A percentile compares a stretch with the other conserved stretches of the same genome.
Evolutionary conservation across 2,113 vertebrate species (phyloP).

Genomic region (Tapirus terrestris): DNA sequence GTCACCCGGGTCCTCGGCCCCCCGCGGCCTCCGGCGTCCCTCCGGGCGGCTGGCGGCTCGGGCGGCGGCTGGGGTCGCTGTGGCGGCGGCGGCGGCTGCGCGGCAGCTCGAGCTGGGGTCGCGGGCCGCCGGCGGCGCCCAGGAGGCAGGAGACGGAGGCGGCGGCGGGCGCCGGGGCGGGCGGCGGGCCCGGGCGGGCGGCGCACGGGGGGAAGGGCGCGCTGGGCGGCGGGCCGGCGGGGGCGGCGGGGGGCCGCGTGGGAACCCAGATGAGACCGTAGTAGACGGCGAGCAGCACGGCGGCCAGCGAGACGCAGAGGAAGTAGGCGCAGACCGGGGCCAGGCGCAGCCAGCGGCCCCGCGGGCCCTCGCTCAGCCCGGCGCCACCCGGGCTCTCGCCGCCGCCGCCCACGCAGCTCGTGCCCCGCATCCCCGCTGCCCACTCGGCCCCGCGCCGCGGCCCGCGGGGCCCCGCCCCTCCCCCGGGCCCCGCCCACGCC

Average conservation of each 20-base stretch:
- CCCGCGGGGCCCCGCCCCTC: background rate
- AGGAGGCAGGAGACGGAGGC: constrained; percentile 37
- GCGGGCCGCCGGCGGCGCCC: constrained; percentile 50
- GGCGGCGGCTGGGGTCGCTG: constrained; percentile 14
- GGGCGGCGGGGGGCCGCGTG: constrained; percentile 69
- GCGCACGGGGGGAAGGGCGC: constrained; percentile 60
- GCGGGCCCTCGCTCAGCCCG: constrained; percentile 85
- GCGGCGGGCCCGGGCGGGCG: constrained; percentile 40
- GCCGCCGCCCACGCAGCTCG: constrained; percentile 85
- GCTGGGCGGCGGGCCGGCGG: constrained; percentile 62
- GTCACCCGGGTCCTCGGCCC: constrained; percentile 31
- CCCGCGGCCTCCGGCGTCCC: background rate
- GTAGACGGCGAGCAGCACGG: constrained; percentile 92
- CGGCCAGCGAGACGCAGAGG: constrained; percentile 91
- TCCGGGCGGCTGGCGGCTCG: background rate
- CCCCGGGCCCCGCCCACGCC: background rate
- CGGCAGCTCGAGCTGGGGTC: constrained; percentile 48
- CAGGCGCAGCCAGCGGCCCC: constrained; percentile 91
- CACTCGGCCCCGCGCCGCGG: background rate
- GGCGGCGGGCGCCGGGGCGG: background rate
- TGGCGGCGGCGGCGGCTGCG: constrained; percentile 65
- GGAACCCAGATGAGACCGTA: constrained; percentile 92
- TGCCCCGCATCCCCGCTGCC: constrained; percentile 77
- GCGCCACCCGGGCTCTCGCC: constrained; percentile 88
- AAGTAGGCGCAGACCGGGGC: constrained; percentile 91